Evolutionary conservation across 2,888 invertebrate species (phyloP), one percentile per base, ranked within the genome.

Genomic region (Eustalomyia histrio): DNA sequence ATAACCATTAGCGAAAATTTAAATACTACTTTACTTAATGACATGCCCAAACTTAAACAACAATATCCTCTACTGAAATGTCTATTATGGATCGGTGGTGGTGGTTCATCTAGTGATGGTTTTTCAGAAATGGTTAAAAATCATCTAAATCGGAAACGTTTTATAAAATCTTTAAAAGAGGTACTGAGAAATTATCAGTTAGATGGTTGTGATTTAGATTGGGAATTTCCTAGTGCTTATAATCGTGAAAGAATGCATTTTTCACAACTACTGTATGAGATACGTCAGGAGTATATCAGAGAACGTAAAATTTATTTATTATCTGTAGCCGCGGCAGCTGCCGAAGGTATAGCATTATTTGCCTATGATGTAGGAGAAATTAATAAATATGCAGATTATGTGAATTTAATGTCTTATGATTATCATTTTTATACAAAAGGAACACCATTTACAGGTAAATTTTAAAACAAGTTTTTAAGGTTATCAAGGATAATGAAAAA

Each of bases 351-450:
- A 74, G 93, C 95, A 0, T 93, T 94, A 85, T 92, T 93, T 73
- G 93, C 96, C 0, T 97, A 97, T 89, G 94, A 97, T 88, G 93
- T 97, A 12, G 92, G 93, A 18, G 93, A 95, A 88, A 92, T 97
- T 78, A 95, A 96, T 84, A 91, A 94, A 92, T 97, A 95, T 87
- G 94, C 95, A 0, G 97, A 97, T 89, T 96, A 93, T 91, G 93
- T 97, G 0, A 97, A 96, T 89, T 87, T 98, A n/a, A 97, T 97
- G 97, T 93, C 95, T 0, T 98, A 98, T 87, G 97, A 98, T 89
- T 97, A 94, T 87, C 97, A 97, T 89, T 95, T 93, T 86, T 97
- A 93, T 87, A 92, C 94, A 5, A 92, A 92, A 88, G 93, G 93
- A 80, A 94, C 95, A 1, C 97, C 97, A 0, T 94, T 96, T 84